Percentiles rank a stretch among this genome's conserved stretches.
phyloP scores from a whole-genome alignment of 2,888 invertebrate genomes.

The Watsonalla cultraria region DNA sequence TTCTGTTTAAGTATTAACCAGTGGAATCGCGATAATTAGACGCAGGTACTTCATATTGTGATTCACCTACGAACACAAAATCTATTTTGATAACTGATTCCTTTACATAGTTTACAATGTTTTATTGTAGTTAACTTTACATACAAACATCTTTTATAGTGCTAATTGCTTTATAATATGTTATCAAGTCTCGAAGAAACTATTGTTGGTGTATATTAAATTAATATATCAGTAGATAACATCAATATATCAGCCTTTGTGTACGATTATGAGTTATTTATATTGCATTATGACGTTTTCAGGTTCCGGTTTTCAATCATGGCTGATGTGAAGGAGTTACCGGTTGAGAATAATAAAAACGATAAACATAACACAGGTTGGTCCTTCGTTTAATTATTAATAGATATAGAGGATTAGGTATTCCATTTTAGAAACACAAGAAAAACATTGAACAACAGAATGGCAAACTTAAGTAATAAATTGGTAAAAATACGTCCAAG shows the following conservation, averaged over 20 bases:
- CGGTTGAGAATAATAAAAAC: conserved; percentile 37
- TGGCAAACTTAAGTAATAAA: too few relatives aligned
- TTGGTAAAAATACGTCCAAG: too few relatives aligned
- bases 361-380: conserved; percentile 72
- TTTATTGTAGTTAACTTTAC: background rate
- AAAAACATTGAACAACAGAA: background rate
- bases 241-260: background rate
- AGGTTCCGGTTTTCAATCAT: conserved; percentile 26
- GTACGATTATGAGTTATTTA: background rate
- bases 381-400: background rate
- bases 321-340: conserved; percentile 60
- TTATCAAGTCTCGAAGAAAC: background rate
- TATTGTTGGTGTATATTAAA: background rate
- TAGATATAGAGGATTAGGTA: background rate
- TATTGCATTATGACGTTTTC: background rate
- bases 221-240: background rate
- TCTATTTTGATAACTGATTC: too few relatives aligned
- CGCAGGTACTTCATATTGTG: too few relatives aligned
- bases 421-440: background rate
- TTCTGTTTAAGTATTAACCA: too few relatives aligned
- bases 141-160: background rate
- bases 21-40: too few relatives aligned
- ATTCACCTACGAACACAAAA: too few relatives aligned
- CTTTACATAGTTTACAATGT: too few relatives aligned
- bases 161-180: background rate